These are phyloP conservation scores for Trilocha varians DNA, from an alignment of 2,888 invertebrate species.

Conservation along the genomic window DNA sequence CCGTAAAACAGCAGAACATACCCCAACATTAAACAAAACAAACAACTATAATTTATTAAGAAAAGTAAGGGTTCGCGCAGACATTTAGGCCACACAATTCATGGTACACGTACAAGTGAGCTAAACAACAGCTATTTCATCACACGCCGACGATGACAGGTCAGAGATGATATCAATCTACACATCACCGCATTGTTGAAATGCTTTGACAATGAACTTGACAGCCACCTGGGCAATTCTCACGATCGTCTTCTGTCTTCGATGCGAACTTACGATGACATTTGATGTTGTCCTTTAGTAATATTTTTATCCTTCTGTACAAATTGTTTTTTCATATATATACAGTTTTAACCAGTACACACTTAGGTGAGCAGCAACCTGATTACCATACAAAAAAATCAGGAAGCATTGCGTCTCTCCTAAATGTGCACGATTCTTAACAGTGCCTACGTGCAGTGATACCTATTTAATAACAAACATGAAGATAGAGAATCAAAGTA, in stretches of 20 bases:
- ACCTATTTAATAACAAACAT: no score
- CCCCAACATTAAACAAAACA: neutral
- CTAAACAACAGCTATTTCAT: conserved; percentile 48
- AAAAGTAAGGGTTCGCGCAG: neutral
- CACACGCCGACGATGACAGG: conserved; percentile 32
- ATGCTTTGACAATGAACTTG: conserved; percentile 21
- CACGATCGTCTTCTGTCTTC: neutral
- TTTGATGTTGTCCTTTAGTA: no score
- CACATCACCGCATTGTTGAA: conserved; percentile 8
- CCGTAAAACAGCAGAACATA: neutral
- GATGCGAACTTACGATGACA: neutral
- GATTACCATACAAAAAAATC: no score
- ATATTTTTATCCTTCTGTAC: no score
- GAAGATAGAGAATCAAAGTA: neutral
- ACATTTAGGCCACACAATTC: conserved; percentile 34
- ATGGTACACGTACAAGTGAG: conserved; percentile 54
- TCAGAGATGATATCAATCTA: conserved; percentile 44
- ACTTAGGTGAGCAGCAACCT: no score
- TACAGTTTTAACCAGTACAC: no score
- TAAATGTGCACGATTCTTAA: no score
- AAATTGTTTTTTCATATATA: no score
- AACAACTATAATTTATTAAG: neutral
- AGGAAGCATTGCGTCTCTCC: no score
- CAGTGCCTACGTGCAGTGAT: no score
- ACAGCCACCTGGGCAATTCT: conserved; percentile 2